Conservation (phyloP, 2,797 vertebrate species). For the Telmatherina bonti region DNA sequence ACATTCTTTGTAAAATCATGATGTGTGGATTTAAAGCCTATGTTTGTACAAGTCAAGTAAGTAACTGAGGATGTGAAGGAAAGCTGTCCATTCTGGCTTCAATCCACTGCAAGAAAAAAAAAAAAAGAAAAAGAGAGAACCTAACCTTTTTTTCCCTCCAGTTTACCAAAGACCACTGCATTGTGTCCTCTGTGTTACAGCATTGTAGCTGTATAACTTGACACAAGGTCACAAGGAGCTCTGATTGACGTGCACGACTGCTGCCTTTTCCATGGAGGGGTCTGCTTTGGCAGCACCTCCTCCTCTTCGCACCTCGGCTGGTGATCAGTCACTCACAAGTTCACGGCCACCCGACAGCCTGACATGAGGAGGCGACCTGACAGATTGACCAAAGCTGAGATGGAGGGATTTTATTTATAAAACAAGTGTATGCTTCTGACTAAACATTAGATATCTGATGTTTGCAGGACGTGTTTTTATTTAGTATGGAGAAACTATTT, state of each 20-base stretch:
- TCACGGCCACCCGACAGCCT: slow-evolving; percentile 53
- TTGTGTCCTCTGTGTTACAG: slow-evolving; percentile 11
- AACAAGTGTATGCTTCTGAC: slow-evolving; percentile 42
- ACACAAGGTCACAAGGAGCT: slow-evolving; percentile 70
- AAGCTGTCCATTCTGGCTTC: not conserved
- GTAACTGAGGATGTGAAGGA: not conserved
- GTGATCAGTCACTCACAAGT: slow-evolving; percentile 75
- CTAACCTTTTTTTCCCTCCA: not conserved
- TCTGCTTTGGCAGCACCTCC: slow-evolving; percentile 65
- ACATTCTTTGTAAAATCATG: not conserved
- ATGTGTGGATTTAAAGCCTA: not conserved
- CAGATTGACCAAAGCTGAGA: slow-evolving; percentile 67
- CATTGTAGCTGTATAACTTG: slow-evolving; percentile 48
- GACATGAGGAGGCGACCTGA: slow-evolving; percentile 69
- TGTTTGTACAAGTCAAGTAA: slow-evolving; percentile 11
- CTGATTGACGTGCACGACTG: slow-evolving; percentile 68
- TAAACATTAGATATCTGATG: slow-evolving; percentile 27
- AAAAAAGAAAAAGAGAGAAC: not conserved
- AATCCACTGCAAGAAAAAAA: not conserved
- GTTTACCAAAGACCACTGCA: slow-evolving; percentile 3
- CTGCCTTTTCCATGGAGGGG: slow-evolving; percentile 54
- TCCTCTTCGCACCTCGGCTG: slow-evolving; percentile 52
- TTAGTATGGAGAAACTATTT: not conserved
- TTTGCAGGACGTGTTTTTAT: not conserved
- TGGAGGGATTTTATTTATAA: slow-evolving; percentile 44